phyloP scores from a whole-genome alignment of 2,797 vertebrate genomes.

The Xenopus petersii region DNA sequence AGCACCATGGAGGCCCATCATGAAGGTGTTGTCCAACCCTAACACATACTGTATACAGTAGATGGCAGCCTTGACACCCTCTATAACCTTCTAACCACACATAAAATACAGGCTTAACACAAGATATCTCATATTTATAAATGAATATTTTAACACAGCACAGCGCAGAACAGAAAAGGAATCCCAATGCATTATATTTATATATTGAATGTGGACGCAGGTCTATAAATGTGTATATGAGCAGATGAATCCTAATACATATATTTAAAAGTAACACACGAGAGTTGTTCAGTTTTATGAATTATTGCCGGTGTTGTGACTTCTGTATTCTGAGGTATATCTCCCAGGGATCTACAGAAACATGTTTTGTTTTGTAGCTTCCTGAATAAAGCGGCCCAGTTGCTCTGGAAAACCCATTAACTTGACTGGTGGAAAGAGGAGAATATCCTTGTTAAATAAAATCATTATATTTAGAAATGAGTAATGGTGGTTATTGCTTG shows the following conservation, averaged over 20 bases:
- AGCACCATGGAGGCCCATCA: too few relatives aligned
- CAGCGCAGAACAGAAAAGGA: not conserved
- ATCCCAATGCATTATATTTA: not conserved
- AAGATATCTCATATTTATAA: not conserved
- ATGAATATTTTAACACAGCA: not conserved
- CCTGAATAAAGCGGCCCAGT: not conserved
- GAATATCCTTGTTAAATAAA: too few relatives aligned
- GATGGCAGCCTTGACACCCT: too few relatives aligned
- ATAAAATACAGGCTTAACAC: too few relatives aligned
- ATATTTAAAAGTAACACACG: slow-evolving; percentile 2
- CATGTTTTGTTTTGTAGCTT: not conserved
- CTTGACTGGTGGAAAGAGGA: not conserved
- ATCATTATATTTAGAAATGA: too few relatives aligned
- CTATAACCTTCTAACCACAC: too few relatives aligned
- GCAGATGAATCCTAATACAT: slow-evolving; percentile 1
- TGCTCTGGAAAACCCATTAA: not conserved
- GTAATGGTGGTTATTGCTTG: too few relatives aligned
- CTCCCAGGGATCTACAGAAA: not conserved
- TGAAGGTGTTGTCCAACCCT: too few relatives aligned
- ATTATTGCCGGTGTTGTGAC: not conserved
- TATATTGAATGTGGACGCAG: not conserved
- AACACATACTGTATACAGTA: too few relatives aligned
- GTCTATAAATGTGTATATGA: not conserved
- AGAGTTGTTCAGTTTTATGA: not conserved
- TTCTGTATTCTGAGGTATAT: not conserved